Percentiles rank a stretch among this genome's conserved stretches.
phyloP scores from a whole-genome alignment of 2,888 invertebrate species.

The Hydrotaea cyrtoneurina region DNA sequence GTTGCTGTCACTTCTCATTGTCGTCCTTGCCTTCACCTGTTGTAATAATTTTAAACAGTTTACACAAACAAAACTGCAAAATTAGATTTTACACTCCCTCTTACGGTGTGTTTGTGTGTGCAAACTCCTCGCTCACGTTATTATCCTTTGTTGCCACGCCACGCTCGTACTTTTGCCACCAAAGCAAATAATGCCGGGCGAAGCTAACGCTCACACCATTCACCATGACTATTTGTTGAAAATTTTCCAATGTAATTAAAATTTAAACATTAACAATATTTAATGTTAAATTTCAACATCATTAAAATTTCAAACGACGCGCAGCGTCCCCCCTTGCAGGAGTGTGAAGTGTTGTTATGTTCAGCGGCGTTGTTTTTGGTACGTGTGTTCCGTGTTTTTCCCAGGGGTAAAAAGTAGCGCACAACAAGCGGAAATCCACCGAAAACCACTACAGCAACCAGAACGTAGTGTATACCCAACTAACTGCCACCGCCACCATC shows the following conservation, averaged over 20 bases:
- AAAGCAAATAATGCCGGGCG: background rate
- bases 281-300: constrained; percentile 62
- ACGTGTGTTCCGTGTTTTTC: background rate
- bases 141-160: background rate
- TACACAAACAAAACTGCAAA: too few species aligned
- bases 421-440: background rate
- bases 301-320: constrained; percentile 60
- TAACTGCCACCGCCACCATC: constrained; percentile 7
- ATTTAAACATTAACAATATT: constrained; percentile 59
- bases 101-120: too few species aligned
- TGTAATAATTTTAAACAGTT: too few species aligned
- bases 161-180: too few species aligned
- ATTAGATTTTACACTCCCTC: too few species aligned
- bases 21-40: too few species aligned
- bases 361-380: background rate
- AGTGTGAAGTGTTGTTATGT: constrained; percentile 18
- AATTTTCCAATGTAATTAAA: constrained; percentile 59
- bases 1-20: too few species aligned
- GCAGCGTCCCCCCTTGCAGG: background rate
- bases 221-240: constrained; percentile 34
- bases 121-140: background rate
- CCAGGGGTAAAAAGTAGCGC: background rate
- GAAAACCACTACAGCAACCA: background rate
- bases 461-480: constrained; percentile 9
- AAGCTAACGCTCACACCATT: background rate